These are phyloP conservation scores for Drosophila helvetica DNA, from an alignment of 2,888 invertebrate species.

Conservation along the genomic window DNA sequence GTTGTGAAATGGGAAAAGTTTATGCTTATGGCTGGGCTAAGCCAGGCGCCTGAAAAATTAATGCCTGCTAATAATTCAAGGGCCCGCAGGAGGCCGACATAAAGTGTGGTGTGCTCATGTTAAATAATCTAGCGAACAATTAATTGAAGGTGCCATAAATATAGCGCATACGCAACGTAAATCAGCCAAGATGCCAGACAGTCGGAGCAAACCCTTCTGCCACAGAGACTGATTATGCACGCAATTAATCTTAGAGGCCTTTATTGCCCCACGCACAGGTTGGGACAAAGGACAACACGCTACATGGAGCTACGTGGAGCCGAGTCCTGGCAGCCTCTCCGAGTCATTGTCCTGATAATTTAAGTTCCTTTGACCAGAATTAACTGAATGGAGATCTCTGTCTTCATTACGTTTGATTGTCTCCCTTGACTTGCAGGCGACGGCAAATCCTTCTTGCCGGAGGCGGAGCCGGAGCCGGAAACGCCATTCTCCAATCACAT, in stretches of 20 bases:
- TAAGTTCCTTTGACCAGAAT: slow-evolving; percentile 23
- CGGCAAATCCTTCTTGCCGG: slow-evolving; percentile 19
- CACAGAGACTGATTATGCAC: slow-evolving; percentile 63
- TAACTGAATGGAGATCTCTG: slow-evolving; percentile 54
- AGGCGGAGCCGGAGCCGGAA: slow-evolving; percentile 43
- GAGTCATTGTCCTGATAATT: slow-evolving; percentile 11
- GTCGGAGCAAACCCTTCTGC: not conserved
- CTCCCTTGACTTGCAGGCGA: slow-evolving; percentile 38
- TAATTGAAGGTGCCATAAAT: slow-evolving; percentile 77
- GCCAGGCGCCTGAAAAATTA: slow-evolving; percentile 60
- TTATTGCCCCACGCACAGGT: slow-evolving; percentile 51
- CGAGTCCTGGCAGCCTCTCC: slow-evolving; percentile 14
- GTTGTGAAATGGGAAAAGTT: slow-evolving; percentile 30
- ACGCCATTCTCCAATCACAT: slow-evolving; percentile 75
- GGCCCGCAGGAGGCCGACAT: slow-evolving; percentile 23
- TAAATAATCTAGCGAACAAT: slow-evolving; percentile 76
- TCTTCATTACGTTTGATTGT: slow-evolving; percentile 54
- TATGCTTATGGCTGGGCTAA: slow-evolving; percentile 26
- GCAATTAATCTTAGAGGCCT: slow-evolving; percentile 72
- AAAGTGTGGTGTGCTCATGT: slow-evolving; percentile 42
- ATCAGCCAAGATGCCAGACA: slow-evolving; percentile 52
- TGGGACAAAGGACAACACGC: not conserved
- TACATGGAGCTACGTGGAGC: too few species aligned
- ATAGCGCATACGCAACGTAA: slow-evolving; percentile 73
- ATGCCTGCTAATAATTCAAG: slow-evolving; percentile 72